Evolutionary conservation across 1,140 invertebrate species (phyloP).

Genomic region (Calosoma granatense): DNA sequence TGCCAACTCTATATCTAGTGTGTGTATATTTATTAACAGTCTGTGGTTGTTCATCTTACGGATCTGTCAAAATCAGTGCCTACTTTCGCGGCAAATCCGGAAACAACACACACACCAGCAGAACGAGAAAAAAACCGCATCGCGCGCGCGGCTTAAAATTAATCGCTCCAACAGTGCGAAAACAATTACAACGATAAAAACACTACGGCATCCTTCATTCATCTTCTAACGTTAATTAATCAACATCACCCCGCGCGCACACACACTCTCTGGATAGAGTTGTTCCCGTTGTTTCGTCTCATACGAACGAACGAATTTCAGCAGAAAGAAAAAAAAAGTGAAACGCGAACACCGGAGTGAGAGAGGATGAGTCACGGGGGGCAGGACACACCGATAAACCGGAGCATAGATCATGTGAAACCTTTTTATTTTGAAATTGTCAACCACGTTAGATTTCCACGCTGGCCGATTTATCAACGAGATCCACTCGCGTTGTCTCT

Average conservation of each 20-base stretch:
- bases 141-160: not conserved
- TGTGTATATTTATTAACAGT: too few relatives aligned
- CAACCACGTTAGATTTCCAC: constrained; percentile 2
- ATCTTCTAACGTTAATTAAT: not conserved
- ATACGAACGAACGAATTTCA: not conserved
- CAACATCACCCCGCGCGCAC: not conserved
- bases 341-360: not conserved
- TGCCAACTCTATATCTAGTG: too few relatives aligned
- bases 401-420: constrained; percentile 2
- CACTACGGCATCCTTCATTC: not conserved
- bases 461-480: not conserved
- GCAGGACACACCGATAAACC: not conserved
- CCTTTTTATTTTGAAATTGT: constrained; percentile 8
- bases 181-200: constrained; percentile 8
- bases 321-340: not conserved
- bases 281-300: not conserved
- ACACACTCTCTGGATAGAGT: not conserved
- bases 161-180: not conserved
- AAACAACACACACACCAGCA: too few relatives aligned
- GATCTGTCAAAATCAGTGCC: too few relatives aligned
- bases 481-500: too few relatives aligned
- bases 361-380: not conserved
- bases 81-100: too few relatives aligned
- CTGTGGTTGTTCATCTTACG: too few relatives aligned
- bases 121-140: too few relatives aligned